Conservation (phyloP, 2,888 invertebrate genomes). For the Macropis europaea region DNA sequence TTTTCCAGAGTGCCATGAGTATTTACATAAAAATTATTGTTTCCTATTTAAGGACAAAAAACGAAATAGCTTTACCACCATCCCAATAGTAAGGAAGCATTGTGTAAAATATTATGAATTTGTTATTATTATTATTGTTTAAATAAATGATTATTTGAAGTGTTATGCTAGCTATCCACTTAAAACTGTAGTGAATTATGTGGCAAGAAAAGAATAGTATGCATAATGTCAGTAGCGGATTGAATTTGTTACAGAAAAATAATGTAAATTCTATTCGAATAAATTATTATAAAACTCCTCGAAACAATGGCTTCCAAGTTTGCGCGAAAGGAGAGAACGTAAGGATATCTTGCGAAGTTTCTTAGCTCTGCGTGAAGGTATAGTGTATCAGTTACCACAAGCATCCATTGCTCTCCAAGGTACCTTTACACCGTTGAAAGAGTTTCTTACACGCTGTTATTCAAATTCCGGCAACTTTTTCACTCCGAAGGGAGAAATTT, state of each 20-base stretch:
- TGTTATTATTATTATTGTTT: too few relatives aligned
- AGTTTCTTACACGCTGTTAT: constrained; percentile 44
- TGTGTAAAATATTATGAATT: too few relatives aligned
- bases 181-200: too few relatives aligned
- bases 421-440: constrained; percentile 27
- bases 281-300: constrained; percentile 25
- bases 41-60: too few relatives aligned
- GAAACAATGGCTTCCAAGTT: constrained; percentile 14
- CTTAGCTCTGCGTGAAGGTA: constrained; percentile 36
- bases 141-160: too few relatives aligned
- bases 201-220: too few relatives aligned
- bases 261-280: not conserved
- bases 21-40: too few relatives aligned
- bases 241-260: constrained; percentile 6
- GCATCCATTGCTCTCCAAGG: constrained; percentile 45
- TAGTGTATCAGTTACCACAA: constrained; percentile 48
- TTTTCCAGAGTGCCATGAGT: too few relatives aligned
- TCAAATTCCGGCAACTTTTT: constrained; percentile 41
- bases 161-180: too few relatives aligned
- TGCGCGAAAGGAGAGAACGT: not conserved
- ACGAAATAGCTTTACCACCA: too few relatives aligned
- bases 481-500: constrained; percentile 11
- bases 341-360: constrained; percentile 34
- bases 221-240: too few relatives aligned
- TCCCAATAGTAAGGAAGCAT: too few relatives aligned